A percentile compares a stretch with the other conserved stretches of the same genome.
These are phyloP conservation scores for Graptemys geographica DNA, from an alignment of 2,797 vertebrate genomes.

Conservation along the genomic window DNA sequence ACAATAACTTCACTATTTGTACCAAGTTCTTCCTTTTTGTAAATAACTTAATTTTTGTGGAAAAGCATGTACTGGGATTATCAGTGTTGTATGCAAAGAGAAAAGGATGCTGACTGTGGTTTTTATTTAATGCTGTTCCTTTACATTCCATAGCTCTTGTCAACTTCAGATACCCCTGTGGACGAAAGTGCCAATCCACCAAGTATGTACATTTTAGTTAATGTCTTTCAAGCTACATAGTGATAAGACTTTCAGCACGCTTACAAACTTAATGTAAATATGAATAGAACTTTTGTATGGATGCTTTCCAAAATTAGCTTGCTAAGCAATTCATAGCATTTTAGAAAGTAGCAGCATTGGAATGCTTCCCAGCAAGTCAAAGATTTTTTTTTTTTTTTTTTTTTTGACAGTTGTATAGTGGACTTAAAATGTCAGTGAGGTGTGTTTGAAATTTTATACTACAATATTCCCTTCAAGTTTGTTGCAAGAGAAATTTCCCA, in stretches of 20 bases:
- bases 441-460: neutral
- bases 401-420: neutral
- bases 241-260: neutral
- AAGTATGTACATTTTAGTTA: constrained; percentile 83
- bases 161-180: constrained; percentile 88
- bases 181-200: constrained; percentile 93
- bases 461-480: too few species aligned
- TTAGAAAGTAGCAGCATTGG: neutral
- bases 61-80: neutral
- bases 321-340: neutral
- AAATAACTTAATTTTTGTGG: neutral
- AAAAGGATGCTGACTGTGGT: neutral
- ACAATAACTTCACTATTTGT: neutral
- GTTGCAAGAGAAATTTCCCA: neutral
- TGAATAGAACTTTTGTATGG: neutral
- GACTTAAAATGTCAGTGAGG: neutral
- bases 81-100: neutral
- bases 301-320: neutral
- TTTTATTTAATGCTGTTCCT: neutral
- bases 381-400: neutral
- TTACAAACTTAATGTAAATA: neutral
- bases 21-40: neutral
- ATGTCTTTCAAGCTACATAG: neutral
- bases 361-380: neutral
- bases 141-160: constrained; percentile 86